A percentile compares a stretch with the other conserved stretches of the same genome.
Conservation (phyloP, 2,888 invertebrate genomes). For the Caenorhabditis plicata region DNA sequence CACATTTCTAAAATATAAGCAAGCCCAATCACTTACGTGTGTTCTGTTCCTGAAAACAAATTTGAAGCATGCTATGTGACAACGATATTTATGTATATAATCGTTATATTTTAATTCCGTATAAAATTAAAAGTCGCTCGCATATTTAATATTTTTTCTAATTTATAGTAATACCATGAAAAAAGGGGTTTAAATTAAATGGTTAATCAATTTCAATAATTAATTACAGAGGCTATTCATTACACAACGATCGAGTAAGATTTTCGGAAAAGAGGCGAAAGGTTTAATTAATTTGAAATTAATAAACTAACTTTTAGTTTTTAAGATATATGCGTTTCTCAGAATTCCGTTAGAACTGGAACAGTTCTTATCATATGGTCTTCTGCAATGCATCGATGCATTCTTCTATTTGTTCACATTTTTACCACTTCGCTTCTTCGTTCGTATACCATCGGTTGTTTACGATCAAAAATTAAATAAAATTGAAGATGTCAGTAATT, state of each 20-base stretch:
- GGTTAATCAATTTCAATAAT: background rate
- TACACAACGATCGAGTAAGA: slow-evolving; percentile 91
- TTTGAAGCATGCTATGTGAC: too few species aligned
- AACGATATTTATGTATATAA: too few species aligned
- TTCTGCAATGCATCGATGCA: slow-evolving; percentile 90
- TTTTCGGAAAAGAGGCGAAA: slow-evolving; percentile 89
- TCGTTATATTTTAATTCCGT: too few species aligned
- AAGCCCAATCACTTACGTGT: too few species aligned
- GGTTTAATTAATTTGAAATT: too few species aligned
- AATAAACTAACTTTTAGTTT: background rate
- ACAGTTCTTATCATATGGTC: slow-evolving; percentile 87
- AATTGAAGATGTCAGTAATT: slow-evolving; percentile 47
- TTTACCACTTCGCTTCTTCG: slow-evolving; percentile 84
- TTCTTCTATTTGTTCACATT: slow-evolving; percentile 96
- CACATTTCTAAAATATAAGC: too few species aligned
- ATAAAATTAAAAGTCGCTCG: too few species aligned
- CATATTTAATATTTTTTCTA: too few species aligned
- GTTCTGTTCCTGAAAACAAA: too few species aligned
- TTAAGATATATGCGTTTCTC: slow-evolving; percentile 81
- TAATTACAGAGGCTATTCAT: slow-evolving; percentile 75
- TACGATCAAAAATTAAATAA: slow-evolving; percentile 1
- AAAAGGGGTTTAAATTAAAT: background rate
- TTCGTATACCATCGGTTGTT: slow-evolving; percentile 70
- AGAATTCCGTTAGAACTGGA: slow-evolving; percentile 81
- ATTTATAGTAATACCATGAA: background rate